Base-by-base conservation (phyloP, 35 echinoderm and acorn worm genomes). In the Eucidaris tribuloides region DNA sequence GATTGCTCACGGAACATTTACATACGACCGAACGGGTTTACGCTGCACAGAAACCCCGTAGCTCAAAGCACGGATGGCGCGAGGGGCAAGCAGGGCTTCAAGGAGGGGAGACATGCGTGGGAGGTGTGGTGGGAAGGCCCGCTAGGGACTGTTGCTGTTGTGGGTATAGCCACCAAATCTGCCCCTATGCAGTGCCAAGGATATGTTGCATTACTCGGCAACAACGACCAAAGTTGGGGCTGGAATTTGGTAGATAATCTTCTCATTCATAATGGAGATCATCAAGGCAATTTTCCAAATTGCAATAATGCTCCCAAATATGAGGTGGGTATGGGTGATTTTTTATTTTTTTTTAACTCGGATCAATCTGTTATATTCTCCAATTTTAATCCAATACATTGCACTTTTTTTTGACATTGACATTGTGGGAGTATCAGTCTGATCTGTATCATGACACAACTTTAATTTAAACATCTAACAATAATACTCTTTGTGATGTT, bases 271-370 rank as follows among this genome's bases (percentile, higher is more conserved):
- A 99, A 93, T 54, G 96, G 91, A 24, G 87, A 93, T 41, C 90
- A 93, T 50, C 85, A 93, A 80, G 96, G 91, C 72, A 93, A 90
- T 61, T 99, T 93, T 82, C 91, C 96, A 81, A 91, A 99, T 81
- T 99, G 96, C 90, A 99, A 99, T 92, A 99, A 99, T 90, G 89
- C 96, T 31, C 96, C 96, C 58, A 97, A 99, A 64, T 99, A 99
- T 83, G 96, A 99, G 96, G 94, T 97, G 52, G 83, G 94, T 87
- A 24, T 18, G 3, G 45, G 58, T 22, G 19, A 17, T 81, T 1
- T 6, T 44, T 24, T 20, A 17, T 46, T 78, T 35, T 2, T 5
- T 14, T 65, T 68, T 68, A 27, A 34, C 23, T 70, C 2, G 31
- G n/a, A n/a, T n/a, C n/a, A n/a, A n/a, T n/a, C n/a, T n/a, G n/a